Percentiles rank a stretch among this genome's conserved stretches.
These are phyloP conservation scores for Dicranocentrus wangi DNA, from an alignment of 2,888 invertebrate genomes.

Conservation along the genomic window DNA sequence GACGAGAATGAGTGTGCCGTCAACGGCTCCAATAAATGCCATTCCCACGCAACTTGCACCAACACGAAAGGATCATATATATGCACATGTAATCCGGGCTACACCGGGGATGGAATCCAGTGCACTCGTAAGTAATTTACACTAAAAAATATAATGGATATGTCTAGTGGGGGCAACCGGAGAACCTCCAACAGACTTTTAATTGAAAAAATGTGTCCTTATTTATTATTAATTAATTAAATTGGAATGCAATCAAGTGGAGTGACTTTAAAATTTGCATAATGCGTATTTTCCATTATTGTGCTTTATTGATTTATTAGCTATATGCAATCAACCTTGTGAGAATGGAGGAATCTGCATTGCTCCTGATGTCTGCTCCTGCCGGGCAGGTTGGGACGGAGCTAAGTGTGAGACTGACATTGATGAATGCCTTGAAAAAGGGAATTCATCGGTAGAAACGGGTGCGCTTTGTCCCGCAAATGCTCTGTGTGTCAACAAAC, in stretches of 20 bases:
- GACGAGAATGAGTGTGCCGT: conserved; percentile 86
- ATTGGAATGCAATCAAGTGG: no score
- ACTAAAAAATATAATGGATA: no score
- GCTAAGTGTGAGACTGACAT: conserved; percentile 88
- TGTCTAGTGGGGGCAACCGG: no score
- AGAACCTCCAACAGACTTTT: no score
- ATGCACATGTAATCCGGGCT: conserved; percentile 84
- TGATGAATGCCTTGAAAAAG: conserved; percentile 84
- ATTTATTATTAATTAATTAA: no score
- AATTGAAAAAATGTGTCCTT: no score
- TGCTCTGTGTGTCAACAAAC: conserved; percentile 89
- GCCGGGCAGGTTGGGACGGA: conserved; percentile 87
- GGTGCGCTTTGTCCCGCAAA: conserved; percentile 80
- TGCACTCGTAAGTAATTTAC: conserved; percentile 83
- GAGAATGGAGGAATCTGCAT: conserved; percentile 88
- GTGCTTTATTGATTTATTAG: conserved; percentile 75
- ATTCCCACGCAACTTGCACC: conserved; percentile 84
- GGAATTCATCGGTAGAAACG: conserved; percentile 75
- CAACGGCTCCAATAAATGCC: conserved; percentile 82
- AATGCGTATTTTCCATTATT: not conserved
- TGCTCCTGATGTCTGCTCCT: conserved; percentile 85
- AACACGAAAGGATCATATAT: conserved; percentile 88
- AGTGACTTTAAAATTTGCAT: no score
- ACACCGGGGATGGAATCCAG: conserved; percentile 84
- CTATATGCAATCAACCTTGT: conserved; percentile 86